Percentiles rank a stretch among this genome's conserved stretches.
phyloP scores from a whole-genome alignment of 2,113 vertebrate genomes.

The Hippocampus barbouri region DNA sequence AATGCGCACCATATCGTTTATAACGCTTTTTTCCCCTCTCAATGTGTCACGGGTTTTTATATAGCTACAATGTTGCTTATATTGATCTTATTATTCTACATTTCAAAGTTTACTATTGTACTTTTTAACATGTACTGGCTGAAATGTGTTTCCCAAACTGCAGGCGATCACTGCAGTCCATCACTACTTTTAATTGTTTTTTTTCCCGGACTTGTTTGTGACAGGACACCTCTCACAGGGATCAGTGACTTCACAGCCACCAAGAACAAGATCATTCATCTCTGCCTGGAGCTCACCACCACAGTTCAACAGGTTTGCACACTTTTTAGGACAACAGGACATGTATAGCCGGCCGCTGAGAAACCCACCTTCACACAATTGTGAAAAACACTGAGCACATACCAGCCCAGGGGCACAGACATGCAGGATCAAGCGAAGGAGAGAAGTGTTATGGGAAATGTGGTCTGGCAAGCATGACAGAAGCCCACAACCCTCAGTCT shows the following conservation, averaged over 20 bases:
- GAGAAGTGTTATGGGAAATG: constrained; percentile 54
- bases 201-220: constrained; percentile 34
- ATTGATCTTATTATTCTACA: too few relatives aligned
- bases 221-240: constrained; percentile 90
- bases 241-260: constrained; percentile 93
- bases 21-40: too few relatives aligned
- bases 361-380: constrained; percentile 28
- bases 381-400: constrained; percentile 38
- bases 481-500: constrained; percentile 46
- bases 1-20: too few relatives aligned
- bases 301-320: constrained; percentile 93
- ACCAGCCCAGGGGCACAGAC: constrained; percentile 40
- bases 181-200: constrained; percentile 2
- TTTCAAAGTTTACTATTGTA: neutral
- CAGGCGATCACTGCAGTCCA: neutral
- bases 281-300: constrained; percentile 95
- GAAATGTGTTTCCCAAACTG: neutral
- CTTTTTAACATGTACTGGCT: neutral
- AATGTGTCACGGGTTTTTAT: too few relatives aligned
- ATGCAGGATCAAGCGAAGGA: constrained; percentile 33
- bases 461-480: constrained; percentile 51
- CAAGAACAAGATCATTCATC: constrained; percentile 98
- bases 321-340: constrained; percentile 31
- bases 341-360: constrained; percentile 5
- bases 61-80: too few relatives aligned